A percentile compares a stretch with the other conserved stretches of the same genome.
Conservation (phyloP, 1,140 invertebrate species). For the Drosophila pallidifrons region DNA sequence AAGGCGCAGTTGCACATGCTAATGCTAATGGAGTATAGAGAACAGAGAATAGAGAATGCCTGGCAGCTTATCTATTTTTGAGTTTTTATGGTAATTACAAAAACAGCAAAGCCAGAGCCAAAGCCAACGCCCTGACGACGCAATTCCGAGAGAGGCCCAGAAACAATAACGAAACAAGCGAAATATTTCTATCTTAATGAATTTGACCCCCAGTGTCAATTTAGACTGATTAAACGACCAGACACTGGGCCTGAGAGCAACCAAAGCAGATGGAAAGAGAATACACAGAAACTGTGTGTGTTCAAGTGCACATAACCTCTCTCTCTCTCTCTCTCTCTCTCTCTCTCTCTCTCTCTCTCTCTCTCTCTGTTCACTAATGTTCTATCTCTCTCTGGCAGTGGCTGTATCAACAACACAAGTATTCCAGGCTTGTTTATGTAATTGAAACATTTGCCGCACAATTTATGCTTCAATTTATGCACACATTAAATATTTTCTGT, state of each 20-base stretch:
- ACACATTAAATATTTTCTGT: slow-evolving; percentile 45
- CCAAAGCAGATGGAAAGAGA: slow-evolving; percentile 9
- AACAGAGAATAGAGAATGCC: slow-evolving; percentile 64
- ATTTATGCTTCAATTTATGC: slow-evolving; percentile 63
- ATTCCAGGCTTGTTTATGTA: slow-evolving; percentile 43
- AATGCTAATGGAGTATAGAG: slow-evolving; percentile 33
- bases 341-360: background rate
- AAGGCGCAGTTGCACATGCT: slow-evolving; percentile 12
- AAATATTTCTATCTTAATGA: slow-evolving; percentile 83
- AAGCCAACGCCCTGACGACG: slow-evolving; percentile 62
- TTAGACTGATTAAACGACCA: slow-evolving; percentile 79
- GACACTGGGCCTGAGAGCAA: slow-evolving; percentile 55
- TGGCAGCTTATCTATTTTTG: slow-evolving; percentile 20
- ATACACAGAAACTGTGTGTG: slow-evolving; percentile 21
- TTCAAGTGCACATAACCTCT: slow-evolving; percentile 40
- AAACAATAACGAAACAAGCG: slow-evolving; percentile 71
- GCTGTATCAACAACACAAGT: slow-evolving; percentile 41
- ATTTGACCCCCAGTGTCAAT: slow-evolving; percentile 83
- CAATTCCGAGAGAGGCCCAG: slow-evolving; percentile 14
- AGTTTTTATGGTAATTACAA: slow-evolving; percentile 14
- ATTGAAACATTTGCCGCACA: slow-evolving; percentile 65
- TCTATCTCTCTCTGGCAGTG: slow-evolving; percentile 23
- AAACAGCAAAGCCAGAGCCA: slow-evolving; percentile 14
- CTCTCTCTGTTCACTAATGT: slow-evolving; percentile 4
- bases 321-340: background rate